Base-by-base conservation (phyloP, 2,888 invertebrate species). In the Bellardia pandia region DNA sequence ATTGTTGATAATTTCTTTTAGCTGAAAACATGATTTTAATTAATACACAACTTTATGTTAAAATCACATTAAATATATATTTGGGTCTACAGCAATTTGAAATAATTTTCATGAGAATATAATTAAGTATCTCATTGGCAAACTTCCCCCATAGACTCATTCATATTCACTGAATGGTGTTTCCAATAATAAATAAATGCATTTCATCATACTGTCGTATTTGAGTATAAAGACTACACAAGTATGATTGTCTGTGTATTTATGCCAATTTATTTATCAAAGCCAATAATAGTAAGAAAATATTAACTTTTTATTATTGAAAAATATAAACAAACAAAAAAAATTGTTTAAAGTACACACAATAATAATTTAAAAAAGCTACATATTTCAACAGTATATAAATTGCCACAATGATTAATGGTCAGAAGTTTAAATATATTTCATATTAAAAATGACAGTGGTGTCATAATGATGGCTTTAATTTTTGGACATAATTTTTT, bases 251-350 rank as follows among this genome's bases (percentile, higher is more conserved):
- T n/a, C 40, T 64, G 40, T 4, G 9, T 64, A 40, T 11, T 13
- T 8, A 56, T 33, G 40, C 14, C 66, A 77, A 77, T 66, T 37
- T 40, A 64, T 75, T 76, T 66, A 77, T 45, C 53, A 56, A 42
- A 77, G 16, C 66, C 77, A 56, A 77, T 66, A 40, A 77, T 77
- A 68, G 77, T 68, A 77, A 77, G 56, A 68, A 68, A 42, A 42
- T 33, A 30, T 66, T 56, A 56, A 58, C 40, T 45, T 68, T 68
- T 77, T 58, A 62, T 76, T 64, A 48, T 76, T 56, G 8, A 13
- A 11, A 60, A 33, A 33, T 23, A 56, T 8, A 23, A 56, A 11
- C 8, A n/a, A 64, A 66, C n/a, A 53, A 53, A 66, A 75, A 75
- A 76, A 13, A 16, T 9, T 42, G 37, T 23, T 45, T 40, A 40